Percentiles rank a stretch among this genome's conserved stretches.
phyloP scores from a whole-genome alignment of 1,140 invertebrate species.

The Triops cancriformis region DNA sequence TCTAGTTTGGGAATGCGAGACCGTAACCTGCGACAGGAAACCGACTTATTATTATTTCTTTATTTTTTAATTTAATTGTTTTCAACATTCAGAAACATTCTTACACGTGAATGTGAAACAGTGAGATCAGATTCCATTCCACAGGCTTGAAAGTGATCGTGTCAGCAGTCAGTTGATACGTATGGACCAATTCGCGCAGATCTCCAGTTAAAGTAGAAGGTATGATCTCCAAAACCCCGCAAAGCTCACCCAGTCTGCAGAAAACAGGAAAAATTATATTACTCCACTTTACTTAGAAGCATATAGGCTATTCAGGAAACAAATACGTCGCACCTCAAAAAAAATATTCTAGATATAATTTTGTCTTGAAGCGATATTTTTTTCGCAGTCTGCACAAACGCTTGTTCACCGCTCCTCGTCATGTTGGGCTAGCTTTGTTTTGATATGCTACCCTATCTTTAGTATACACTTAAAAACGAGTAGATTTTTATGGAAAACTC shows the following conservation, averaged over 20 bases:
- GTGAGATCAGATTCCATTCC: constrained; percentile 47
- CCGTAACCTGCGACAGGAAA: not conserved
- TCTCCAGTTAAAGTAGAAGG: constrained; percentile 33
- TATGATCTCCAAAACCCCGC: not conserved
- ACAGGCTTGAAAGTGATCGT: constrained; percentile 51
- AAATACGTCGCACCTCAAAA: too few relatives aligned
- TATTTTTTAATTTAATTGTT: not conserved
- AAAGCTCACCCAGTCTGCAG: not conserved
- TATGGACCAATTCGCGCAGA: constrained; percentile 45
- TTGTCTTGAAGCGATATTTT: too few relatives aligned
- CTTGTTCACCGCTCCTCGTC: too few relatives aligned
- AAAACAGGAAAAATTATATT: not conserved
- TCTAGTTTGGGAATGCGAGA: not conserved
- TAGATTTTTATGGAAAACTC: too few relatives aligned
- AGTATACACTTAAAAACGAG: too few relatives aligned
- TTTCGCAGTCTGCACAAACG: too few relatives aligned
- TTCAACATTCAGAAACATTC: constrained; percentile 23
- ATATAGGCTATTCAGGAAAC: too few relatives aligned
- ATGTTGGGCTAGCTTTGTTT: too few relatives aligned
- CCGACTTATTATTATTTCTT: not conserved
- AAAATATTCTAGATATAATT: too few relatives aligned
- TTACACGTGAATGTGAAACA: constrained; percentile 46
- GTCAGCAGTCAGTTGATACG: constrained; percentile 48
- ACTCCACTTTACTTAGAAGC: not conserved
- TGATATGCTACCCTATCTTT: too few relatives aligned